Percentiles rank a stretch among this genome's conserved stretches.
phyloP scores from a whole-genome alignment of 2,888 invertebrate genomes.

The Agrochola circellaris region DNA sequence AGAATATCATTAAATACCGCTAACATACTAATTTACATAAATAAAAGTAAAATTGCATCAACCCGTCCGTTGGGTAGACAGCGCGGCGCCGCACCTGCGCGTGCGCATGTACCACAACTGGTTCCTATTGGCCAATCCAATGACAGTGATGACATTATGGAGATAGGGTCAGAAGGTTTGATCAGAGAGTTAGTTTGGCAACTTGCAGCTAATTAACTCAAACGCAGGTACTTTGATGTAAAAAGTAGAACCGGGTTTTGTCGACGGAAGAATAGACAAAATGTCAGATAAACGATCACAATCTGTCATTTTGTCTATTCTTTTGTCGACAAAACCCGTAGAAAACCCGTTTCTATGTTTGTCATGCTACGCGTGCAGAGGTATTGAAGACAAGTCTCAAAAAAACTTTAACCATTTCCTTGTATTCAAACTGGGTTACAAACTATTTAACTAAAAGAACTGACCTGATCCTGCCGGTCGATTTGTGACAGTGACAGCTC shows the following conservation, averaged over 20 bases:
- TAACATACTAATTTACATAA: conserved; percentile 56
- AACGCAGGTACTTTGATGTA: background rate
- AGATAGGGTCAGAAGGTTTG: conserved; percentile 47
- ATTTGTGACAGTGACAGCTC: too few relatives aligned
- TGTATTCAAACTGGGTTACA: background rate
- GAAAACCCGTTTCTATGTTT: too few relatives aligned
- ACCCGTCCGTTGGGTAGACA: conserved; percentile 71
- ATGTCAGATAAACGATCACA: too few relatives aligned
- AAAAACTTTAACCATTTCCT: background rate
- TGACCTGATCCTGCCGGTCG: too few relatives aligned
- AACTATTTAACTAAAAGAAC: background rate
- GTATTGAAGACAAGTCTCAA: background rate
- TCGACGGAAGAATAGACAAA: too few relatives aligned
- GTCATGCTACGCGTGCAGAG: too few relatives aligned
- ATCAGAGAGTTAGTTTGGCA: background rate
- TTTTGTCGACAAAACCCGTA: too few relatives aligned
- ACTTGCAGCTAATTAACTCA: background rate
- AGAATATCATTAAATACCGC: conserved; percentile 40
- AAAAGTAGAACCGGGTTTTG: too few relatives aligned
- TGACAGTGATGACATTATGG: conserved; percentile 46
- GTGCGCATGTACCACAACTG: conserved; percentile 68
- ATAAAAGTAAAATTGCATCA: conserved; percentile 63
- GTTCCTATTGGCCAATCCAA: conserved; percentile 64
- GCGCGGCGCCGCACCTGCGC: conserved; percentile 82
- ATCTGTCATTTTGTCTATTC: too few relatives aligned